Evolutionary conservation across 2,797 vertebrate species (phyloP).

Genomic region (Bothrops alternatus): DNA sequence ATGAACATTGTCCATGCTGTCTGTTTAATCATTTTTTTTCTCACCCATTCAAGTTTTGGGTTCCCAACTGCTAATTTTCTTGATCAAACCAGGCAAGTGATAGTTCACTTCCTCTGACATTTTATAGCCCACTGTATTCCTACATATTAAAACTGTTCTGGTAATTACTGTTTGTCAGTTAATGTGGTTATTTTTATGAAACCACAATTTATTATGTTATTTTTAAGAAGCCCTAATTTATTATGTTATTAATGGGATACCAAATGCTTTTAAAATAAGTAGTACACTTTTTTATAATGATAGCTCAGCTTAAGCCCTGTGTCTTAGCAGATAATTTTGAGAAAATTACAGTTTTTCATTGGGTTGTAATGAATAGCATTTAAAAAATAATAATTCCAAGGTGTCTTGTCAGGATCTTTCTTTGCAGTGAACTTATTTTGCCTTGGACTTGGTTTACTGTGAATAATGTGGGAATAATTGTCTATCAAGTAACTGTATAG

Average conservation of each 20-base stretch:
- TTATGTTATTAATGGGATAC: not conserved
- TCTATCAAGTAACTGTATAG: not conserved
- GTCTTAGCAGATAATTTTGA: accelerated
- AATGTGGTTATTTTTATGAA: constrained; percentile 1
- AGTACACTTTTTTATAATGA: accelerated
- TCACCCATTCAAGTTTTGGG: constrained; percentile 44
- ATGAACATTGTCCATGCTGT: constrained; percentile 18
- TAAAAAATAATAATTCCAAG: not conserved
- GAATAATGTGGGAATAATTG: not conserved
- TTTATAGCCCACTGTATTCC: constrained; percentile 46
- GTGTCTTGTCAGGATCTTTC: not conserved
- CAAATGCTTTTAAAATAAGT: accelerated
- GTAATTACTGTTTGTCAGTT: constrained; percentile 24
- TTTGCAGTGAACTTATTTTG: not conserved
- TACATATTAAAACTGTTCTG: not conserved
- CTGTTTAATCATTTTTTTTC: constrained; percentile 54
- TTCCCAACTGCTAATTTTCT: constrained; percentile 70
- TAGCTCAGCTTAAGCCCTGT: accelerated
- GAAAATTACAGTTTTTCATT: accelerated
- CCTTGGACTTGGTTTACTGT: not conserved
- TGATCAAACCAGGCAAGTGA: constrained; percentile 59
- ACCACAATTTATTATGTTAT: not conserved
- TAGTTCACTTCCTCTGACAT: constrained; percentile 66
- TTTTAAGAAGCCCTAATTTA: not conserved
- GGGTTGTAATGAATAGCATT: accelerated